phyloP scores from a whole-genome alignment of 2,797 vertebrate species.

The Enteromius anoplus region DNA sequence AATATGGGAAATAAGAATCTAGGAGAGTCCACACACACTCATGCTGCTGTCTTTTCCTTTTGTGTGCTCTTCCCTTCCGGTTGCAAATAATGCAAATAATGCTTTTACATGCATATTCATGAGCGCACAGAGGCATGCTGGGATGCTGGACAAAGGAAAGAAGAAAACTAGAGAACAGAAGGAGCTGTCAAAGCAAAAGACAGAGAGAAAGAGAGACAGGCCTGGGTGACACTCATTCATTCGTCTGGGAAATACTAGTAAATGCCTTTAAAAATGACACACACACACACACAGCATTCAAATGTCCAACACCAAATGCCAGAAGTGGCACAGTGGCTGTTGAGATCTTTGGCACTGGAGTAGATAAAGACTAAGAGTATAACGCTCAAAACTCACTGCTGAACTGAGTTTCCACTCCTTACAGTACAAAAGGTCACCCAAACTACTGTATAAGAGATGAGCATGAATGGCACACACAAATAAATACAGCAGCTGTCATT shows the following conservation, averaged over 20 bases:
- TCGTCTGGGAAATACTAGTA: conserved; percentile 33
- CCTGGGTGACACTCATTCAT: conserved; percentile 43
- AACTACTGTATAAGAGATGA: not conserved
- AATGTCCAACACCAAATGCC: not conserved
- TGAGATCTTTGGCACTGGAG: not conserved
- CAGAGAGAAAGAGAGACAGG: conserved; percentile 24
- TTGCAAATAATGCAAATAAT: conserved; percentile 59
- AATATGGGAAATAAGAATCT: not conserved
- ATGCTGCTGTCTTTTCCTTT: conserved; percentile 18
- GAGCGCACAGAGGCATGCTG: conserved; percentile 46
- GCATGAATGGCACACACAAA: not conserved
- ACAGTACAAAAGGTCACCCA: conserved; percentile 16
- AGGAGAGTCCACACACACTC: not conserved
- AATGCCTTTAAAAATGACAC: conserved; percentile 26
- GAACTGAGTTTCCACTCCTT: not conserved
- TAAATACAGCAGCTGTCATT: not conserved
- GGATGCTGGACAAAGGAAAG: conserved; percentile 48
- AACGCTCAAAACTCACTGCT: not conserved
- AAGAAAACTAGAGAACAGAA: conserved; percentile 47
- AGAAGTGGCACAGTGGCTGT: not conserved
- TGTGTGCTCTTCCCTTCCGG: conserved; percentile 38
- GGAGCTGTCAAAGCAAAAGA: conserved; percentile 32
- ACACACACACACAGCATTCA: conserved; percentile 32
- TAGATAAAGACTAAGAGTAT: conserved; percentile 5
- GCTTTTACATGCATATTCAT: conserved; percentile 55